Percentiles rank a stretch among this genome's conserved stretches.
These are phyloP conservation scores for Spisula solida DNA, from an alignment of 2,888 invertebrate genomes.

Conservation along the genomic window DNA sequence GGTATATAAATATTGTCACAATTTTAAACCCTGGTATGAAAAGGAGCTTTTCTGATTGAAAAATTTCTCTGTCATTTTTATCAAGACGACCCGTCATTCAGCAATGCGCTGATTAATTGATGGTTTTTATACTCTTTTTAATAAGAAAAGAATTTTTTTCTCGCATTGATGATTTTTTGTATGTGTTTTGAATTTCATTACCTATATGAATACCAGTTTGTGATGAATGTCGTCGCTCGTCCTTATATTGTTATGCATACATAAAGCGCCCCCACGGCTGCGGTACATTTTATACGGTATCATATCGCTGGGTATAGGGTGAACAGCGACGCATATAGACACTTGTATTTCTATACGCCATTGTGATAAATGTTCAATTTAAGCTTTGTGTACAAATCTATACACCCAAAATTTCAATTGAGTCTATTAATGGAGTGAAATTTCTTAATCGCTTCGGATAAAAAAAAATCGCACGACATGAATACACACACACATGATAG, in stretches of 20 bases:
- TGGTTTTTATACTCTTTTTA: constrained; percentile 34
- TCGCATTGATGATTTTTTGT: constrained; percentile 39
- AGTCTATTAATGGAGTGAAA: constrained; percentile 55
- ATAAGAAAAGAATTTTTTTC: constrained; percentile 38
- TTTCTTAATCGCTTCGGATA: constrained; percentile 49
- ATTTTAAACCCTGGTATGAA: constrained; percentile 17
- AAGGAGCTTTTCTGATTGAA: constrained; percentile 49
- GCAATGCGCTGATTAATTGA: constrained; percentile 29
- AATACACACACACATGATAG: constrained; percentile 29
- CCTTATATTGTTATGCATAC: constrained; percentile 34
- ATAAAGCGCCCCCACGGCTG: constrained; percentile 30
- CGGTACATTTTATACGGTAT: constrained; percentile 40
- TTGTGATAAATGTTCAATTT: constrained; percentile 60
- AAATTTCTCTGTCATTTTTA: constrained; percentile 52
- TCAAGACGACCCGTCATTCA: neutral
- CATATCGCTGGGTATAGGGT: constrained; percentile 39
- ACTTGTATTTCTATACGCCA: constrained; percentile 38
- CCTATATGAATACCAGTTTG: constrained; percentile 26
- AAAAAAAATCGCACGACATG: constrained; percentile 29
- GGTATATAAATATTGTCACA: constrained; percentile 43
- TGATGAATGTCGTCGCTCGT: constrained; percentile 25
- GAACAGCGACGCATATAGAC: constrained; percentile 46
- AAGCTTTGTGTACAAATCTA: constrained; percentile 47
- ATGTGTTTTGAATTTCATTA: constrained; percentile 45
- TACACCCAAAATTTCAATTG: constrained; percentile 38